These are phyloP conservation scores for Platysternon megacephalum DNA, from an alignment of 2,113 vertebrate genomes.

Conservation along the genomic window DNA sequence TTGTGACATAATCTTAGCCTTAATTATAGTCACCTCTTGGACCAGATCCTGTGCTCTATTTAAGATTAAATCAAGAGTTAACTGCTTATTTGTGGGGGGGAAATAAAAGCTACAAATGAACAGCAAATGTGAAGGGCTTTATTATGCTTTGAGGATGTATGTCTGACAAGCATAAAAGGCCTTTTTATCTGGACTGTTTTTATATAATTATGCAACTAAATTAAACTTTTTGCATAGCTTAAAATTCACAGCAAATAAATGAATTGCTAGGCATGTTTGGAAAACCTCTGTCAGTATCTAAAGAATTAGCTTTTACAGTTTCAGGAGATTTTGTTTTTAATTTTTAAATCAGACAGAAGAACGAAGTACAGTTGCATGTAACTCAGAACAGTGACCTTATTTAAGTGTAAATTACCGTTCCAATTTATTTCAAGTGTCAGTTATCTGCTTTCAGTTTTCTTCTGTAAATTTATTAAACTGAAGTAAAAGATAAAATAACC, in stretches of 20 bases:
- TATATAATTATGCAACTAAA: conserved; percentile 3
- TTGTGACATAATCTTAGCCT: no score
- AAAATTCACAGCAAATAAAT: not conserved
- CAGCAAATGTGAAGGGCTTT: not conserved
- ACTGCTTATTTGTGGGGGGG: not conserved
- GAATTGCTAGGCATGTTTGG: not conserved
- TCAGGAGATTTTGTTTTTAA: not conserved
- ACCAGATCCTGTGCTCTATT: not conserved
- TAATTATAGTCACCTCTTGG: not conserved
- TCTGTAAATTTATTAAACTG: not conserved
- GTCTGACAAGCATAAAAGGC: not conserved
- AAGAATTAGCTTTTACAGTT: not conserved
- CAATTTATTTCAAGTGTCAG: not conserved
- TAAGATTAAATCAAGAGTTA: not conserved
- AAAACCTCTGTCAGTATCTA: not conserved
- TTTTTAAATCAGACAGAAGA: not conserved
- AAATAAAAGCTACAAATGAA: not conserved
- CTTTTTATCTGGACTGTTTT: not conserved
- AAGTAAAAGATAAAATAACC: not conserved
- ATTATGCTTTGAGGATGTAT: not conserved
- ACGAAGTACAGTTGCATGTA: not conserved
- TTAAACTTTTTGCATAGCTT: not conserved
- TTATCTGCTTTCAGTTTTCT: not conserved
- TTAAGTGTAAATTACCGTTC: not conserved
- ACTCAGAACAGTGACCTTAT: not conserved